Evolutionary conservation across 2,888 invertebrate genomes (phyloP).

Genomic region (Halocaridina rubra): DNA sequence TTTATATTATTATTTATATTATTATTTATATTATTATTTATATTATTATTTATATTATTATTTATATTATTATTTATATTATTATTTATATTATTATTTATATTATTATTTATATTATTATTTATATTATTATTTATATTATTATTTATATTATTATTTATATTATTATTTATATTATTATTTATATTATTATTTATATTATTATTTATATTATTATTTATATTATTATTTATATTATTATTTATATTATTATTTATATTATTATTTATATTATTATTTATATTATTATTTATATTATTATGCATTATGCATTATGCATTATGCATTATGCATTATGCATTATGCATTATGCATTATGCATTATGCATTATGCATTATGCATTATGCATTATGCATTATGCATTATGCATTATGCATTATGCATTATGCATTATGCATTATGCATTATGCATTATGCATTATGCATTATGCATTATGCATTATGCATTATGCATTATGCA

Average conservation of each 20-base stretch:
- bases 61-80: not conserved
- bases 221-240: not conserved
- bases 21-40: not conserved
- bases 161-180: not conserved
- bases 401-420: no score
- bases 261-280: not conserved
- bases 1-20: not conserved
- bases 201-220: not conserved
- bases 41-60: not conserved
- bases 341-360: no score
- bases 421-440: no score
- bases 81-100: not conserved
- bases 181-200: not conserved
- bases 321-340: no score
- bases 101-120: not conserved
- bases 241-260: not conserved
- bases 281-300: not conserved
- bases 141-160: not conserved
- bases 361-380: no score
- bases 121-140: not conserved
- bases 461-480: no score
- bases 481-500: no score
- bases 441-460: no score
- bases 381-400: no score
- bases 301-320: no score